A percentile compares a stretch with the other conserved stretches of the same genome.
Conservation (phyloP, 1,140 invertebrate genomes). For the Ctenoplectra terminalis region DNA sequence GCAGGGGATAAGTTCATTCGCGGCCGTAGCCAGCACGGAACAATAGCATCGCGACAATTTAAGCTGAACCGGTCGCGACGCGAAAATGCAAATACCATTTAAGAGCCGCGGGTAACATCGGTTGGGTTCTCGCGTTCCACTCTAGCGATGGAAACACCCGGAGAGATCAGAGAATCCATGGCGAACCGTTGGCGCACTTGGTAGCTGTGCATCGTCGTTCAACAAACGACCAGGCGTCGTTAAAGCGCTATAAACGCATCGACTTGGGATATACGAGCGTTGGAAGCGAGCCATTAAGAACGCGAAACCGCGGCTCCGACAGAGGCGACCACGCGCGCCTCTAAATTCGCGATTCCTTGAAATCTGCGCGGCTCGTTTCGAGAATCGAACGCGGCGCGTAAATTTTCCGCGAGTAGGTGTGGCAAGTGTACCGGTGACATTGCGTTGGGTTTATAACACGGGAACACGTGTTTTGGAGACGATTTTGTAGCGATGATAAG, state of each 20-base stretch:
- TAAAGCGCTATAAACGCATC: conserved; percentile 27
- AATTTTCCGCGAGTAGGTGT: not conserved
- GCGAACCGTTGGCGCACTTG: not conserved
- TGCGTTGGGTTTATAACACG: not conserved
- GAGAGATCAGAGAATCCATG: not conserved
- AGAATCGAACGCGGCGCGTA: conserved; percentile 18
- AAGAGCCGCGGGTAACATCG: not conserved
- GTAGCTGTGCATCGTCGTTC: not conserved
- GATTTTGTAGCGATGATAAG: not conserved
- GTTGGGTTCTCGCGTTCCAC: conserved; percentile 2
- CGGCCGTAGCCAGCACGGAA: conserved; percentile 34
- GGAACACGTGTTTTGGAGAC: not conserved
- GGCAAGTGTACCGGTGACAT: not conserved
- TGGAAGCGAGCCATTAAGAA: conserved; percentile 21
- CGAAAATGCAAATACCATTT: conserved; percentile 50
- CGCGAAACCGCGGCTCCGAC: not conserved
- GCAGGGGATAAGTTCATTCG: conserved; percentile 62
- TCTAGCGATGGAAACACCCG: not conserved
- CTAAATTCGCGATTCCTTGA: conserved; percentile 20
- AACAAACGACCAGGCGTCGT: conserved; percentile 21
- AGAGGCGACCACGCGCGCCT: not conserved
- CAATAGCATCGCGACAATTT: conserved; percentile 44
- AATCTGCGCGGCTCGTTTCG: not conserved
- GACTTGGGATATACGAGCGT: not conserved
- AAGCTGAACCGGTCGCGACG: conserved; percentile 15